Conservation (phyloP, 2,113 vertebrate species). For the Progne subis region DNA sequence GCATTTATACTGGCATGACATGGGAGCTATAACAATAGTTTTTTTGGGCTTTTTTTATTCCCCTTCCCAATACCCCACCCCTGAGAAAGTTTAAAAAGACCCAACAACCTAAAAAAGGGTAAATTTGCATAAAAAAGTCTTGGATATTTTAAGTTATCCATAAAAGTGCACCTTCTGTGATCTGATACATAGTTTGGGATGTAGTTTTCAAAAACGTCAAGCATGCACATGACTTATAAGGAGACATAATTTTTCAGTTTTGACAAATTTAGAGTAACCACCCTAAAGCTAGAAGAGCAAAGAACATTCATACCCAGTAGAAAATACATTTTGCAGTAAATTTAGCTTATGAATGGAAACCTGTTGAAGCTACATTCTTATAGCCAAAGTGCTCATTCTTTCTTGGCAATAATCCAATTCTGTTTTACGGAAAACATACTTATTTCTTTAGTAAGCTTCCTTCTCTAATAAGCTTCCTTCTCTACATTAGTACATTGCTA, state of each 20-base stretch:
- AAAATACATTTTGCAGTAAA: not conserved
- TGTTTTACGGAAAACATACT: not conserved
- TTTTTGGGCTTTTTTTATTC: accelerated
- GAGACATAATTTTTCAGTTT: not conserved
- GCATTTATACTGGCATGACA: not conserved
- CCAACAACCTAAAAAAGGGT: not conserved
- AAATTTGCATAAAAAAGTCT: not conserved
- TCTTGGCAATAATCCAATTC: not conserved
- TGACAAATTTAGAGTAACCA: not conserved
- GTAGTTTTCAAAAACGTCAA: slow-evolving; percentile 5
- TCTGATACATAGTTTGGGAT: not conserved
- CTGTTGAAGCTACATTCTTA: not conserved
- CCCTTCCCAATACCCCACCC: not conserved
- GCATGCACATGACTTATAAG: not conserved
- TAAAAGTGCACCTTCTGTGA: not conserved
- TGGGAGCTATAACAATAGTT: not conserved
- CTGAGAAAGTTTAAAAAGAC: not conserved
- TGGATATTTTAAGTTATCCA: not conserved
- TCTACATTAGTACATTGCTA: not conserved
- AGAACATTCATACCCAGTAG: not conserved
- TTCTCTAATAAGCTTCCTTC: not conserved
- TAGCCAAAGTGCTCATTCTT: not conserved
- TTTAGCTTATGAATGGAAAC: not conserved
- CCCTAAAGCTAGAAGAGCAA: not conserved
- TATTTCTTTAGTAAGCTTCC: not conserved